A percentile compares a stretch with the other conserved stretches of the same genome.
Conservation (phyloP, 2,888 invertebrate species). For the Norana najaformis region DNA sequence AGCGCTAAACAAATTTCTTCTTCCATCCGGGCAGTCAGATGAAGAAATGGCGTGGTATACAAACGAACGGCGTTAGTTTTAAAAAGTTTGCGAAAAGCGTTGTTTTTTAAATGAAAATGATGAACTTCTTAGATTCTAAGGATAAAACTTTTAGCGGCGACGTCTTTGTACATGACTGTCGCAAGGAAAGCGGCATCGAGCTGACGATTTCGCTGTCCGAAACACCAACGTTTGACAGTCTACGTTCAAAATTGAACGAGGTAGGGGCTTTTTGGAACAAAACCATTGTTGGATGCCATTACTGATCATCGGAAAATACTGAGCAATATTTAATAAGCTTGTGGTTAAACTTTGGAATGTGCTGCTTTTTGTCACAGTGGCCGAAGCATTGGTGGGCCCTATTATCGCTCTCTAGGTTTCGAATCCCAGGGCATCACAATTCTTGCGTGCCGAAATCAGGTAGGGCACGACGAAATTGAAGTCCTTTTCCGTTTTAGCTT, state of each 20-base stretch:
- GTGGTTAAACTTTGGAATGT: background rate
- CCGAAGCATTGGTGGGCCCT: background rate
- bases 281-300: background rate
- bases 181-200: background rate
- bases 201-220: background rate
- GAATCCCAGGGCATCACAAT: background rate
- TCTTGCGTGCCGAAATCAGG: background rate
- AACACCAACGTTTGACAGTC: background rate
- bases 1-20: background rate
- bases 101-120: background rate
- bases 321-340: background rate
- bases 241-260: background rate
- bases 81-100: background rate
- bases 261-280: background rate
- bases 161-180: background rate
- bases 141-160: background rate
- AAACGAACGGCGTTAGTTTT: background rate
- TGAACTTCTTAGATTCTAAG: background rate
- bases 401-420: background rate
- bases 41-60: conserved; percentile 22
- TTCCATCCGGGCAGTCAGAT: background rate
- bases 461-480: too few relatives aligned
- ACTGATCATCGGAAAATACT: background rate
- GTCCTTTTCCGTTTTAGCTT: too few relatives aligned
- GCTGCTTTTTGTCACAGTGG: background rate